These are phyloP conservation scores for Sebastes wilsoni DNA, from an alignment of 2,797 vertebrate species.

Conservation along the genomic window DNA sequence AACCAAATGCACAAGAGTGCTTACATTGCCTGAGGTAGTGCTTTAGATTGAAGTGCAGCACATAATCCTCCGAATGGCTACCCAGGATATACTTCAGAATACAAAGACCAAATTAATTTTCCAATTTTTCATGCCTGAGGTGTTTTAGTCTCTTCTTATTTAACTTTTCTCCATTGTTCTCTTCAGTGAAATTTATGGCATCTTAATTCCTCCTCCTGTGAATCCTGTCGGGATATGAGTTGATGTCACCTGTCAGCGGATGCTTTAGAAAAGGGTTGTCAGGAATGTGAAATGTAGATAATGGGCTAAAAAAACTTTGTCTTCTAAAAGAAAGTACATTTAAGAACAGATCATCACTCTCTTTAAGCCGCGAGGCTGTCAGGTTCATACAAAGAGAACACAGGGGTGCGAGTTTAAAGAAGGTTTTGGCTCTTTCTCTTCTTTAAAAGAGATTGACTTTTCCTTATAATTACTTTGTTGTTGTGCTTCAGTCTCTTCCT, in stretches of 20 bases:
- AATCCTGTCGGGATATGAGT: neutral
- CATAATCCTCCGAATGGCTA: neutral
- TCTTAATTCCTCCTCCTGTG: neutral
- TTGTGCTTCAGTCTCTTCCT: neutral
- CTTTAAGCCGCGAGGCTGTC: neutral
- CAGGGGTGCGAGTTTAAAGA: neutral
- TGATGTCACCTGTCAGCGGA: neutral
- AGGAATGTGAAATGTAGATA: neutral
- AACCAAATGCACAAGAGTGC: neutral
- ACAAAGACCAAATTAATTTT: neutral
- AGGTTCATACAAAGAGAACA: neutral
- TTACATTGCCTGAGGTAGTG: neutral
- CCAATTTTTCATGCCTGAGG: neutral
- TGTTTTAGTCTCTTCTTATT: neutral
- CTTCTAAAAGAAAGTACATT: neutral
- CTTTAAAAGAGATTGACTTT: neutral
- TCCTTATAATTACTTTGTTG: constrained; percentile 23
- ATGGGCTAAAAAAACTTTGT: neutral
- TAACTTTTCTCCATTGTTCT: neutral
- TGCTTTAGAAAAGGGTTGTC: neutral
- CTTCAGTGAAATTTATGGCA: neutral
- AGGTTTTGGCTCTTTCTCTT: neutral
- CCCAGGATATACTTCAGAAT: neutral
- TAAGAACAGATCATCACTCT: neutral
- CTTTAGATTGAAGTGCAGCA: neutral